Conservation (phyloP, 2,888 invertebrate species). For the Pterobdella sp. region DNA sequence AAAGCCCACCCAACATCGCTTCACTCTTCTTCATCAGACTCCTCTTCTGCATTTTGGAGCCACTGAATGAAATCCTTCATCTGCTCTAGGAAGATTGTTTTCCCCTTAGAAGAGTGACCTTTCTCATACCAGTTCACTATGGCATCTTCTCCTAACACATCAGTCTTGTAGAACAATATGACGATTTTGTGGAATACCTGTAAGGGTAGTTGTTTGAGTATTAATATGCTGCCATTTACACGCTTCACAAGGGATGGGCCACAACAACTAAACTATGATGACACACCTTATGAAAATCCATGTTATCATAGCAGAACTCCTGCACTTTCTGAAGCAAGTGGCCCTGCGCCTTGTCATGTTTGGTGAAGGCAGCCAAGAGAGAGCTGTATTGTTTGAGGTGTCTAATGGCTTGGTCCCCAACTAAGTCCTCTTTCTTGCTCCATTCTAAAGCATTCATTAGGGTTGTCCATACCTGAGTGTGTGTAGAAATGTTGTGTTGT, state of each 20-base stretch:
- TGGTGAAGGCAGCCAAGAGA: conserved; percentile 76
- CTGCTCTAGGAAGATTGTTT: conserved; percentile 93
- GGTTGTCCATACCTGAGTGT: conserved; percentile 74
- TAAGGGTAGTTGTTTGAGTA: too few relatives aligned
- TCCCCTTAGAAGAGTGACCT: conserved; percentile 83
- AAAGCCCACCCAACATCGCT: background rate
- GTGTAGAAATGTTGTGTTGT: background rate
- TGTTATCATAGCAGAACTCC: conserved; percentile 96
- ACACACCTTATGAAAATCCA: conserved; percentile 89
- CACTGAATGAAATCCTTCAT: conserved; percentile 96
- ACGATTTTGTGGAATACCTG: conserved; percentile 88
- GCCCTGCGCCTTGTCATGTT: conserved; percentile 75
- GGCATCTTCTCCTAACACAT: conserved; percentile 86
- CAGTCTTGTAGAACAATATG: conserved; percentile 88
- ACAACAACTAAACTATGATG: too few relatives aligned
- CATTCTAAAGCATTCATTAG: conserved; percentile 92
- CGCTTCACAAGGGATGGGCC: too few relatives aligned
- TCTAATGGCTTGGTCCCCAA: conserved; percentile 83
- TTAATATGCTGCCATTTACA: too few relatives aligned
- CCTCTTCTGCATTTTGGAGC: conserved; percentile 92
- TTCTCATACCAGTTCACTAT: conserved; percentile 94
- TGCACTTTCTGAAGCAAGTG: conserved; percentile 75
- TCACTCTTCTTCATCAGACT: background rate
- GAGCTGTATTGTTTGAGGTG: conserved; percentile 65
- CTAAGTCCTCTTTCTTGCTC: conserved; percentile 95